These are phyloP conservation scores for Rhyacophila evoluta DNA, from an alignment of 2,888 invertebrate genomes.

Conservation along the genomic window DNA sequence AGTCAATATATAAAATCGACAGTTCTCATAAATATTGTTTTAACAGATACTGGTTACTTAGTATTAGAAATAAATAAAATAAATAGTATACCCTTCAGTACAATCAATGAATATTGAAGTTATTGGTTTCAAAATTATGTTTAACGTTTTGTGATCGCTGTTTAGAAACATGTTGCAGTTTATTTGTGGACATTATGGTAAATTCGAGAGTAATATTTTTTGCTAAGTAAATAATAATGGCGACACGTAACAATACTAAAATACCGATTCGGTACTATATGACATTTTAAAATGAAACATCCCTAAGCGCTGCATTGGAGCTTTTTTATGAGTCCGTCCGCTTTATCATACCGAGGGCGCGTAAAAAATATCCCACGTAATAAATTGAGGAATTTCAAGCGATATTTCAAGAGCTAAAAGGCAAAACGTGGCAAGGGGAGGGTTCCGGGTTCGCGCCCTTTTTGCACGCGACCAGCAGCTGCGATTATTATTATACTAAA, in stretches of 20 bases:
- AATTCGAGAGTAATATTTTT: too few species aligned
- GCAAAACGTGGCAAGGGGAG: constrained; percentile 31
- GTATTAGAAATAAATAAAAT: too few species aligned
- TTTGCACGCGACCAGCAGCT: constrained; percentile 13
- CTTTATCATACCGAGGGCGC: constrained; percentile 46
- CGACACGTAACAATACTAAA: neutral
- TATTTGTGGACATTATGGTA: too few species aligned
- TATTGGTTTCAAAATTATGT: too few species aligned
- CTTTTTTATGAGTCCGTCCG: constrained; percentile 43
- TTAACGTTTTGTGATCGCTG: too few species aligned
- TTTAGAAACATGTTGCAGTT: too few species aligned
- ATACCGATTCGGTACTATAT: neutral
- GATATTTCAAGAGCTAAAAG: constrained; percentile 42
- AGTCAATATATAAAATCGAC: too few species aligned
- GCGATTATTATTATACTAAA: neutral
- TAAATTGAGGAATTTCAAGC: constrained; percentile 46
- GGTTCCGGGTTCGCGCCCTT: constrained; percentile 12
- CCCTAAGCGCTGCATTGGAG: neutral
- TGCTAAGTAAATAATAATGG: too few species aligned
- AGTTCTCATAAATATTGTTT: too few species aligned
- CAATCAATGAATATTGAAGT: too few species aligned
- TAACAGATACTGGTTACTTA: too few species aligned
- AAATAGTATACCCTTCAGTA: too few species aligned
- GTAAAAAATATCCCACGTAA: constrained; percentile 52
- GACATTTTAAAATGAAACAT: neutral